phyloP scores from a whole-genome alignment of 2,888 invertebrate species.

The Elmis aenea region DNA sequence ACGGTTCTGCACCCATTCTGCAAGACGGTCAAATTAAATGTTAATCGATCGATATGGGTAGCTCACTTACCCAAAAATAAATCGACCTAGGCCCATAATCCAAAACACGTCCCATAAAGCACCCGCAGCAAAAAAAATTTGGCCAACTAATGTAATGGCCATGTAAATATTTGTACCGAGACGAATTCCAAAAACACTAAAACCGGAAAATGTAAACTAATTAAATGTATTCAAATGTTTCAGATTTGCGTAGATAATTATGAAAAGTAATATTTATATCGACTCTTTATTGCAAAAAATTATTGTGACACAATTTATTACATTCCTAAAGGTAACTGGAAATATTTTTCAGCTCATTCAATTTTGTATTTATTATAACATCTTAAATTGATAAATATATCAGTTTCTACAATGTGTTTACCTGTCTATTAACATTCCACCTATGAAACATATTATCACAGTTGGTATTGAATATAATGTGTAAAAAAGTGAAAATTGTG shows the following conservation, averaged over 20 bases:
- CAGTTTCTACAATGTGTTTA: too few species aligned
- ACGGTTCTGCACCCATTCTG: slow-evolving; percentile 91
- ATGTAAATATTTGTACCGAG: slow-evolving; percentile 90
- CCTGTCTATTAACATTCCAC: slow-evolving; percentile 93
- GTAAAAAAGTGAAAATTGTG: slow-evolving; percentile 83
- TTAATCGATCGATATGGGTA: neutral
- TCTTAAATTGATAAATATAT: slow-evolving; percentile 5
- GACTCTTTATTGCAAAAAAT: too few species aligned
- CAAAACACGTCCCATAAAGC: slow-evolving; percentile 73
- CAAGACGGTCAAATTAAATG: neutral
- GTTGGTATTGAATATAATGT: slow-evolving; percentile 98
- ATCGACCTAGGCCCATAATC: slow-evolving; percentile 88
- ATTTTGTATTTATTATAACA: neutral
- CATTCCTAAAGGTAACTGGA: too few species aligned
- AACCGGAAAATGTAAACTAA: too few species aligned
- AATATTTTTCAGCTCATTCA: too few species aligned
- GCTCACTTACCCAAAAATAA: slow-evolving; percentile 78
- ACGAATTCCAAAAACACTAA: slow-evolving; percentile 86
- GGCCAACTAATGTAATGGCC: slow-evolving; percentile 79
- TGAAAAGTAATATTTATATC: too few species aligned
- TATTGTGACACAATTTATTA: too few species aligned
- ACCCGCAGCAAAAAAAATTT: slow-evolving; percentile 82
- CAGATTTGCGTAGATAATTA: too few species aligned
- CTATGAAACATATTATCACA: slow-evolving; percentile 90
- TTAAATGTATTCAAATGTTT: too few species aligned